phyloP scores from a whole-genome alignment of 2,888 invertebrate species.

The Chromoteleia sp. region DNA sequence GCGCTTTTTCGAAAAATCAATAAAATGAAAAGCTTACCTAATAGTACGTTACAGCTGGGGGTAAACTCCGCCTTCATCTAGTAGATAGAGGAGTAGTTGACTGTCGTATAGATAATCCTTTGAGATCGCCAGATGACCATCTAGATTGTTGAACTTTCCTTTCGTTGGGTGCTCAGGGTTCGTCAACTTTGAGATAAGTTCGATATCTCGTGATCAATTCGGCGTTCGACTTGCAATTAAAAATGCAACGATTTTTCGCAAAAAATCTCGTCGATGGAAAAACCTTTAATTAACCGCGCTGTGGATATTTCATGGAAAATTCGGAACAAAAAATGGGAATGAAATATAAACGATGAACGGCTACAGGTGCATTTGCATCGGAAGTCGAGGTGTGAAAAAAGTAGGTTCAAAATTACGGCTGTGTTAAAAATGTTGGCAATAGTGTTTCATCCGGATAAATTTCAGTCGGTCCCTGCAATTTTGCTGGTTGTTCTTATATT shows the following conservation, averaged over 20 bases:
- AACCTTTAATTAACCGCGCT: conserved; percentile 21
- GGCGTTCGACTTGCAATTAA: conserved; percentile 7
- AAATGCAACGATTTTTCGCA: conserved; percentile 28
- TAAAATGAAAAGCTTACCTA: conserved; percentile 85
- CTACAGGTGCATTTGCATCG: conserved; percentile 2
- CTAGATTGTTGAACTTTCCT: conserved; percentile 80
- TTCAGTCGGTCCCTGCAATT: conserved; percentile 3
- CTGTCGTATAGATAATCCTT: conserved; percentile 81
- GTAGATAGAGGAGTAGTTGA: conserved; percentile 80
- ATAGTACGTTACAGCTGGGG: conserved; percentile 82
- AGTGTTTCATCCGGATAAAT: conserved; percentile 9
- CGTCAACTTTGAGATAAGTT: conserved; percentile 72
- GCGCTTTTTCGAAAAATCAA: conserved; percentile 85
- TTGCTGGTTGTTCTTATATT: conserved; percentile 20
- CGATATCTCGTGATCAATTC: conserved; percentile 39
- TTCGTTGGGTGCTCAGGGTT: conserved; percentile 75
- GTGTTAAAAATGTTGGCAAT: neutral
- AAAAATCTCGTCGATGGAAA: neutral
- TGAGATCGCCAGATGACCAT: conserved; percentile 81
- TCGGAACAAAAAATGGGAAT: conserved; percentile 12
- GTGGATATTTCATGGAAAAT: conserved; percentile 33
- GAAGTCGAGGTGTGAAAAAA: neutral
- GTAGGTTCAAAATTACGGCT: neutral
- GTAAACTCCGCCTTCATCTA: conserved; percentile 84
- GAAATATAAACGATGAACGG: neutral